Evolutionary conservation across 2,797 vertebrate genomes (phyloP), one percentile per base, ranked within the genome.

Genomic region (Emydoidea blandingii): DNA sequence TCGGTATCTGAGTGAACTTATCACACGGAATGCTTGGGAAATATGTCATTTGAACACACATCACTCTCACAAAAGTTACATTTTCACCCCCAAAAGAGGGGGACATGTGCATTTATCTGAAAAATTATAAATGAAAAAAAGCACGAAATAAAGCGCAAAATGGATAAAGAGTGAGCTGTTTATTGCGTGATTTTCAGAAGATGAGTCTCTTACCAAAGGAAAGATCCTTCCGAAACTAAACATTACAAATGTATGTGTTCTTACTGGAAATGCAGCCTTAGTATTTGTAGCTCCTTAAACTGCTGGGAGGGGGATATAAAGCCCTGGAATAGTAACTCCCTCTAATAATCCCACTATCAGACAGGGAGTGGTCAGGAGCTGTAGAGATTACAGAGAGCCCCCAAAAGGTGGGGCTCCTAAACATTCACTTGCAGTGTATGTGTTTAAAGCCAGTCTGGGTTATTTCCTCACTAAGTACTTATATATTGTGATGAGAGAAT

Each of bases 101-200:
- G 91, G 21, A 97, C 98, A 97, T 89, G 95, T 98, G 98, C 98
- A 98, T 98, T 98, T 98, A 98, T 98, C 98, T 98, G 97, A 97
- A 98, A 98, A 98, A 98, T 98, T 98, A 98, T 97, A 95, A 97
- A 95, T 92, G 86, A 29, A 94, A 95, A 97, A 97, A 96, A 89
- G 81, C 89, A 56, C 8, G 92, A 96, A 97, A 96, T 57, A 89
- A 78, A 79, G 88, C 89, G 96, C 96, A 96, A 98, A 72, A 97
- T 85, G 91, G 97, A 62, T 74, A 95, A 94, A 18, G 82, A 95
- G 79, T 0, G 0, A 95, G 86, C 68, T 44, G 83, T 90, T 97
- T 97, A 90, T 12, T 93, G 97, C 94, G 94, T 74, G 44, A 18
- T 91, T 92, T 89, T 65, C 1, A 0, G n/a, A 92, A 97, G 79